Conservation (phyloP, 1,140 invertebrate species). For the Phymastichus coffea region DNA sequence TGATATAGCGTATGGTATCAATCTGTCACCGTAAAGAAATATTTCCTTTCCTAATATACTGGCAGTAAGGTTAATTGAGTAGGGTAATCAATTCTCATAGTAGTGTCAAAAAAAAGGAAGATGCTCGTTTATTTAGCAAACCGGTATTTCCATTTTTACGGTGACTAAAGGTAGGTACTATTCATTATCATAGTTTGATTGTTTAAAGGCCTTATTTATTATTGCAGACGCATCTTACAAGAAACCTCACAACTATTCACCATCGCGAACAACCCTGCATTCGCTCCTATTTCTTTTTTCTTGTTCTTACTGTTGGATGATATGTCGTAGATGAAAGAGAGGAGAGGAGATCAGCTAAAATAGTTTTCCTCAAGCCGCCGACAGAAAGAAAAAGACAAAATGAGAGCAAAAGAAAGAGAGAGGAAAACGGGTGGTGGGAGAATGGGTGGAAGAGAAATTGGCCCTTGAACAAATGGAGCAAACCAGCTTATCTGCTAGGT, state of each 20-base stretch:
- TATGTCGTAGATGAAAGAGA: not conserved
- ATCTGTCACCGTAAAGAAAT: too few relatives aligned
- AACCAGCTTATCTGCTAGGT: constrained; percentile 5
- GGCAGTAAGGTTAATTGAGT: too few relatives aligned
- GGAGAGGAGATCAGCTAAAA: not conserved
- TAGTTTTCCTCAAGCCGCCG: not conserved
- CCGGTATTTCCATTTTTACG: not conserved
- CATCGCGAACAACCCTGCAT: too few relatives aligned
- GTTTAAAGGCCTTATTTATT: too few relatives aligned
- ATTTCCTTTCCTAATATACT: too few relatives aligned
- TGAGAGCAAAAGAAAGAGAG: not conserved
- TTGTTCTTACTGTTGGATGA: too few relatives aligned
- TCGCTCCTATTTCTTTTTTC: too few relatives aligned
- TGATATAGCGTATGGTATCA: too few relatives aligned
- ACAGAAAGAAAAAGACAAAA: not conserved
- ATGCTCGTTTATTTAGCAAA: not conserved
- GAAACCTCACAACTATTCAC: too few relatives aligned
- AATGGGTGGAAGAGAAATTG: not conserved
- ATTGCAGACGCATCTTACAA: too few relatives aligned
- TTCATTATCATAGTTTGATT: constrained; percentile 4
- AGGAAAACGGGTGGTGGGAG: not conserved
- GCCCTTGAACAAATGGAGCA: constrained; percentile 17
- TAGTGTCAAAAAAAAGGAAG: not conserved
- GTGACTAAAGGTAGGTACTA: not conserved
- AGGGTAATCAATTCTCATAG: too few relatives aligned